Conservation (phyloP, 2,797 vertebrate genomes). For the Sebastes steindachneri region DNA sequence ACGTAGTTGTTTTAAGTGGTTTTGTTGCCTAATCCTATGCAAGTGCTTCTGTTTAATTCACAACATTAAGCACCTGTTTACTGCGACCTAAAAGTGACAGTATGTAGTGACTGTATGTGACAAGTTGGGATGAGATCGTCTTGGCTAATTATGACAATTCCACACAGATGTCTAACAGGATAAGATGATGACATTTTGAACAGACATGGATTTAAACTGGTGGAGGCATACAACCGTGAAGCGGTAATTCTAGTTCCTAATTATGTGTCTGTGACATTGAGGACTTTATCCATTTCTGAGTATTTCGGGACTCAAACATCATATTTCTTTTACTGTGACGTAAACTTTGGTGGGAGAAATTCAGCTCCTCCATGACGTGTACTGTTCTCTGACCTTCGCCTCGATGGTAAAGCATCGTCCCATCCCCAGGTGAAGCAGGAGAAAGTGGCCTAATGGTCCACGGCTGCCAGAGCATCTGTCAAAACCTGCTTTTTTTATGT, state of each 20-base stretch:
- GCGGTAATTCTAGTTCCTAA: neutral
- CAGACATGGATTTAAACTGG: neutral
- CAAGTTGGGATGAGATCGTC: no score
- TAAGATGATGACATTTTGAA: neutral
- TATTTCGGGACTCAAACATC: neutral
- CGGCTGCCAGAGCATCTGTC: conserved; percentile 40
- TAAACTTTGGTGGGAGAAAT: neutral
- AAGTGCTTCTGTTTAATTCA: no score
- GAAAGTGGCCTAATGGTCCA: conserved; percentile 41
- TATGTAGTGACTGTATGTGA: no score
- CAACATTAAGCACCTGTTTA: no score
- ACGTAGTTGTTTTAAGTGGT: no score
- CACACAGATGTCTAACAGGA: no score
- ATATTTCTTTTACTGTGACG: neutral
- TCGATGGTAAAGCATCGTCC: neutral
- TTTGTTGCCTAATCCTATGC: no score
- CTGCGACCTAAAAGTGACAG: no score
- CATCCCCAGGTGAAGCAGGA: conserved; percentile 3
- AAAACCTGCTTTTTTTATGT: conserved; percentile 3
- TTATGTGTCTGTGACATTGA: neutral
- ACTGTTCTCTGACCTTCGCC: conserved; percentile 21
- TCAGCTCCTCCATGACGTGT: neutral
- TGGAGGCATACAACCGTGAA: neutral
- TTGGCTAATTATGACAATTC: no score
- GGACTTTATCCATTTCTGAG: neutral